Evolutionary conservation across 2,888 invertebrate genomes (phyloP).

Genomic region (Dugesia japonica): DNA sequence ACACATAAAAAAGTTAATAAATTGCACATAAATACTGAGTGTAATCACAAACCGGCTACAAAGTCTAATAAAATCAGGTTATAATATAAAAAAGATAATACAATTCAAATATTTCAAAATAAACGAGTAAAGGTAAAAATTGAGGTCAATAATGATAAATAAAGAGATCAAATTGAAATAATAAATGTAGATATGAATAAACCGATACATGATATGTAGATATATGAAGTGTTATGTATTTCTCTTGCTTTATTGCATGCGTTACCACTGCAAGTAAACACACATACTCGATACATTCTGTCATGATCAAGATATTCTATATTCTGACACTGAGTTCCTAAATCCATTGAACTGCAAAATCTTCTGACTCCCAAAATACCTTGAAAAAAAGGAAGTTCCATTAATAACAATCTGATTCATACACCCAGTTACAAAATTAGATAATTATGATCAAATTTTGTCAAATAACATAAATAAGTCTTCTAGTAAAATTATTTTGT

Average conservation of each 20-base stretch:
- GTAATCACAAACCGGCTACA: neutral
- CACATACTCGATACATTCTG: slow-evolving; percentile 13
- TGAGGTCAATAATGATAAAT: neutral
- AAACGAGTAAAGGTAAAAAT: no score
- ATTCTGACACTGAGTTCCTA: slow-evolving; percentile 21
- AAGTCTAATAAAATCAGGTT: neutral
- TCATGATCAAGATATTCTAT: slow-evolving; percentile 17
- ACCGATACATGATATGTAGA: neutral
- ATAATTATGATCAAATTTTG: no score
- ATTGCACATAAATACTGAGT: slow-evolving; percentile 15
- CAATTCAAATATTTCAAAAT: no score
- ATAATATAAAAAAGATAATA: no score
- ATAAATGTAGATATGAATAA: neutral
- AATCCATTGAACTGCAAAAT: slow-evolving; percentile 12
- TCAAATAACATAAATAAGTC: no score
- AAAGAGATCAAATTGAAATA: neutral
- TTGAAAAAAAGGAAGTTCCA: no score
- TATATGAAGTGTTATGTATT: neutral
- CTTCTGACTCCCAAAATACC: neutral
- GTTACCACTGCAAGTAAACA: neutral
- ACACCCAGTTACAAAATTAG: no score
- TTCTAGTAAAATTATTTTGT: no score
- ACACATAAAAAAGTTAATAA: neutral
- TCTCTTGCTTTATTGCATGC: neutral
- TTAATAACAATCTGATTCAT: no score